Base-by-base conservation (phyloP, 2,888 invertebrate species). In the Agrotis segetum region DNA sequence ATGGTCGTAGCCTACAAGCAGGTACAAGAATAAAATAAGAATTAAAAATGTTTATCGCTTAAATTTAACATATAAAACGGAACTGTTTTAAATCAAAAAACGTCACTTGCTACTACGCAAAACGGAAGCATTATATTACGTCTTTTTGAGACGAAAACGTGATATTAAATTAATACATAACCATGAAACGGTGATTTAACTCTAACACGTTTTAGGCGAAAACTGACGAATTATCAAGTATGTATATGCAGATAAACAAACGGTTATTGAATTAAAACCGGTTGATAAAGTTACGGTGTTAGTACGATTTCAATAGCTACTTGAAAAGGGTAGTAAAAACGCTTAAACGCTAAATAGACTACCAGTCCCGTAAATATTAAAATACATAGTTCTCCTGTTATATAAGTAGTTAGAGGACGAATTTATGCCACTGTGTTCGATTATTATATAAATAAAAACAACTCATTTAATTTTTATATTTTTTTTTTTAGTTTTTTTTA, bases 21-120 rank as follows among this genome's bases (percentile, higher is more conserved):
- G 7, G 46, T 40, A 52, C 2, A 52, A 44, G 58, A 47, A 58
- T 67, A 74, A n/a, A 47, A 46, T 67, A 46, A 16, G 34, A 24
- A 40, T 34, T 62, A n/a, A 24, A 52, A 17, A 49, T 55, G 11
- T 29, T 13, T 2, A 44, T 14, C 16, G 7, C 3, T 34, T 16
- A 24, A 16, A 55, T 73, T 74, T 24, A 21, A 44, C 21, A 49
- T 24, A 24, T 47, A 40, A 56, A 24, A 7, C 21, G 29, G 60
- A 74, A 60, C 49, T 16, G 14, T 46, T 46, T 55, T 46, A 24
- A 61, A 56, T 61, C 13, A 46, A 13, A 34, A 19, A 17, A 74
- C 50, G 50, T 56, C 50, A 50, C 46, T 49, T 34, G 29, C 34
- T 34, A n/a, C n/a, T 59, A 44, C 19, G 40, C 11, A n/a, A 47